phyloP scores from a whole-genome alignment of 2,888 invertebrate species.

The Pheosia gnoma region DNA sequence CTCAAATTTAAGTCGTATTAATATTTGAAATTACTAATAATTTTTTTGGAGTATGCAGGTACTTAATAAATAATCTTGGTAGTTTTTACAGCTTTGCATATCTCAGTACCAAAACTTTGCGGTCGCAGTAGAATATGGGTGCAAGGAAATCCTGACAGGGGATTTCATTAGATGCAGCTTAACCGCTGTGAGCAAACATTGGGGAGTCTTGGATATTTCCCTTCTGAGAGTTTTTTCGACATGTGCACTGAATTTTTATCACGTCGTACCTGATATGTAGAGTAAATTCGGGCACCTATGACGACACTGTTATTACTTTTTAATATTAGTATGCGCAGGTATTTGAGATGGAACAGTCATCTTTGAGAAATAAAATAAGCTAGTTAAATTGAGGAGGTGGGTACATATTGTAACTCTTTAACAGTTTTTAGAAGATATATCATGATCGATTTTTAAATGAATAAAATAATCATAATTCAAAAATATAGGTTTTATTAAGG shows the following conservation, averaged over 20 bases:
- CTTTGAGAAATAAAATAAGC: no score
- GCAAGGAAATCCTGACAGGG: conserved; percentile 78
- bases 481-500: no score
- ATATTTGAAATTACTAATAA: no score
- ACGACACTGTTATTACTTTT: conserved; percentile 26
- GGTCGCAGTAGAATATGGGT: conserved; percentile 56
- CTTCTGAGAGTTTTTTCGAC: conserved; percentile 66
- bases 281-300: conserved; percentile 33
- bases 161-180: conserved; percentile 85
- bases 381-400: no score
- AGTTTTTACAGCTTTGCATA: not conserved
- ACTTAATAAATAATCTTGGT: no score
- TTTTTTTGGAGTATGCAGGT: no score
- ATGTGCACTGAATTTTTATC: conserved; percentile 71
- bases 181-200: conserved; percentile 78
- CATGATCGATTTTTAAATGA: no score
- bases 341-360: not conserved
- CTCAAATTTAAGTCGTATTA: no score
- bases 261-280: conserved; percentile 36
- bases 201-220: conserved; percentile 78
- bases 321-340: not conserved
- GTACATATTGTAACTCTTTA: no score
- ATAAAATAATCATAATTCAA: no score
- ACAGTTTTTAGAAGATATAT: no score
- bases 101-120: not conserved